Base-by-base conservation (phyloP, 2,797 vertebrate genomes). In the Syngnathus acus region DNA sequence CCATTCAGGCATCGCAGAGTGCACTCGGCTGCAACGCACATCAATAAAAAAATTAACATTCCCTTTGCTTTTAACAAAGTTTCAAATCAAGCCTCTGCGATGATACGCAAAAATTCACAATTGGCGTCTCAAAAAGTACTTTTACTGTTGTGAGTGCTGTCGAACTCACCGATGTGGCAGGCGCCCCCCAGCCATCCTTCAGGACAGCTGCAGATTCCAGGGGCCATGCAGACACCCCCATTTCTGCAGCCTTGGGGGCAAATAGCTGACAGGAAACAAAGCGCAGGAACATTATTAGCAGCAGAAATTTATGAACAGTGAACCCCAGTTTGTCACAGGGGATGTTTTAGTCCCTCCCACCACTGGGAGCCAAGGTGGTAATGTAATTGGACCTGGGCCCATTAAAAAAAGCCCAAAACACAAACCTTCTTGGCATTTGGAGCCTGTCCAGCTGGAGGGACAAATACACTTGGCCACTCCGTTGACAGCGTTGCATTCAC, bases 201-300 rank as follows among this genome's bases (percentile, higher is more conserved):
- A 1, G 77, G 87, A 86, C 94, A 95, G 90, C 91, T 94, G 84
- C 94, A 94, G 88, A 94, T 92, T 87, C 93, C 94, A 68, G 93
- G 94, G 75, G 91, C 91, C 83, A 94, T 87, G 63, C 92, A 94
- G 77, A 86, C 71, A 19, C 93, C 93, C n/a, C 91, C 93, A 65
- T 94, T 94, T 62, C 80, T 86, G 61, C 93, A 95, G 74, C 93
- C 93, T 73, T 94, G 93, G 17, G 93, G 91, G 86, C 93, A 95
- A 73, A 92, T 90, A 4, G 94, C 93, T 95, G 83, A 54, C 48
- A 0, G 0, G 38, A 71, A 68, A 72, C 40, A 64, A 1, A 51
- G 26, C 39, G 69, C 21, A 42, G 51, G 72, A 0, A 63, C 62
- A 70, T 62, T 39, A 70, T 65, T 59, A 37, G 37, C 21, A 21